Evolutionary conservation across 2,797 vertebrate species (phyloP), one percentile per base, ranked within the genome.

Genomic region (Myotis daubentonii): DNA sequence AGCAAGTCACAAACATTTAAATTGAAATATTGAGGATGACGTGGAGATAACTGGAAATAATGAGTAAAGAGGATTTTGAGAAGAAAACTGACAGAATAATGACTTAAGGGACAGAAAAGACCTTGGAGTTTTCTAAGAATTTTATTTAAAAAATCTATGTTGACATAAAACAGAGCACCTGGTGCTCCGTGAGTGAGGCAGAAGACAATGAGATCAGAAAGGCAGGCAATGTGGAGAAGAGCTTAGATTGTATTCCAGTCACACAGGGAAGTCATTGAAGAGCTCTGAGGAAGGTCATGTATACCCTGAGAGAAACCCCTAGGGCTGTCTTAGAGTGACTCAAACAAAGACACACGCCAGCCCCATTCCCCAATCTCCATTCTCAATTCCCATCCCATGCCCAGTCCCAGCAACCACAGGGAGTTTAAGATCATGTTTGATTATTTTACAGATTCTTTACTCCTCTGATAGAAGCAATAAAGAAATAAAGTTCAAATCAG

Each of bases 401-500:
- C 51, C 49, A 87, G 28, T 57, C 15, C 62, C 49, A 87, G 49
- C 4, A 87, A 47, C 57, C n/a, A 72, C 22, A 82, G 72, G 0
- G 7, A 94, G 10, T 30, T 30, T 62, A 62, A 79, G 36, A 83
- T 79, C 33, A 82, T 75, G 33, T 38, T 86, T 71, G 62, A 86
- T 86, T 89, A 86, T 88, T 83, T 90, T 28, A 71, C 11, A 71
- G 3, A 74, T 91, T 41, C 87, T 81, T 92, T 62, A 78, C 53
- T 94, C 28, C n/a, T 94, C 80, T 92, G 65, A 85, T 72, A 79
- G 88, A 82, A 25, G 62, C 51, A 57, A 93, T 72, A 93, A 86
- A 87, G 71, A 92, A 74, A 80, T 28, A 49, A 9, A 87, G 89
- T 92, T 97, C 92, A 96, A 49, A 62, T 86, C 92, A 94, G 94